Base-by-base conservation (phyloP, 2,113 vertebrate genomes). In the Rhea pennata region DNA sequence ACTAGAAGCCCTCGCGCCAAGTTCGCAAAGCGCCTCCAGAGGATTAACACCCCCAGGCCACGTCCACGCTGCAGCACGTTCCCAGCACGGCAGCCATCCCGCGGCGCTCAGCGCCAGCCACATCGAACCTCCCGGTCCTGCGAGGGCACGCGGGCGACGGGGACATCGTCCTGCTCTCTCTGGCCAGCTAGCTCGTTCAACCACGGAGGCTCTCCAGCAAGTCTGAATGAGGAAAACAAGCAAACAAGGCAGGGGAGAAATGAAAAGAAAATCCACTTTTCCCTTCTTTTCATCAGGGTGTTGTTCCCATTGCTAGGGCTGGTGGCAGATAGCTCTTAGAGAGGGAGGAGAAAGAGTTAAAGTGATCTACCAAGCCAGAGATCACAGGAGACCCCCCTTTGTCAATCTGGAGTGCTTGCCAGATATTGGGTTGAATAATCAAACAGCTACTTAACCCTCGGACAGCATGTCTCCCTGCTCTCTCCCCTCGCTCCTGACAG, bases 341-440 rank as follows among this genome's bases (percentile, higher is more conserved):
- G 15, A 59, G 36, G 73, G 87, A 62, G 46, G 29, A 54, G 76
- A 90, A 80, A 0, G 86, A 61, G 95, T 96, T 94, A 93, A 93
- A 92, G 87, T 53, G 84, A 95, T 81, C 90, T 27, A 40, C 64
- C 72, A 76, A 17, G 53, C 19, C 51, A 0, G 72, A 90, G 94
- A 94, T 93, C 91, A 70, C 76, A 87, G 53, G 56, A 94, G 83
- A 96, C 62, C 71, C 80, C 74, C 76, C 71, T 78, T 42, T 76
- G 92, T 85, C 92, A 76, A 64, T 23, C 77, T 82, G 82, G 85
- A 95, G 91, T 58, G 76, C 62, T 91, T 66, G 84, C 92, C 95
- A 93, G 92, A 71, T 81, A 91, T 62, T 50, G 90, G 92, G 92
- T 75, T 95, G 92, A 94, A 97, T 93, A 94, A 95, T 96, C 88